Conservation (phyloP, 2,888 invertebrate genomes). For the Agrochola lota region DNA sequence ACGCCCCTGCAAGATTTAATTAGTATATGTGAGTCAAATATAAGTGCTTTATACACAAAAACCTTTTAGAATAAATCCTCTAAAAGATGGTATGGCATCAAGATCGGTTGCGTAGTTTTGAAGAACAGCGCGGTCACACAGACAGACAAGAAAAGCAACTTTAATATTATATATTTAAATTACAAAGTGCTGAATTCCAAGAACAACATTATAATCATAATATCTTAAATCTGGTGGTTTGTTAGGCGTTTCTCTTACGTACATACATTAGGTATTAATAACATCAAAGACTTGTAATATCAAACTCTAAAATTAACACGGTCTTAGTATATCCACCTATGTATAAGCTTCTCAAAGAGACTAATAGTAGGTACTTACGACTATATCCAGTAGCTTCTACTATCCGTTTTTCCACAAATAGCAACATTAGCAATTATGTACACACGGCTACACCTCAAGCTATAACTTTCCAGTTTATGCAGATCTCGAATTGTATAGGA, state of each 20-base stretch:
- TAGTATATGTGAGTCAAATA: too few species aligned
- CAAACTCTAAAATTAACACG: neutral
- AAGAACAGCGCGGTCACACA: too few species aligned
- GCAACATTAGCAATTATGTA: neutral
- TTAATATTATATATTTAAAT: neutral
- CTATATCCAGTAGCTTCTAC: neutral
- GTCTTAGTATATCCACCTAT: neutral
- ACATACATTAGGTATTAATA: neutral
- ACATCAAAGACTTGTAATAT: constrained; percentile 7
- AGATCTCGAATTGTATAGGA: too few species aligned
- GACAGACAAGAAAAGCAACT: too few species aligned
- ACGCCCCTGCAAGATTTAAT: too few species aligned
- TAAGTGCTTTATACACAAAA: too few species aligned
- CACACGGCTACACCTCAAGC: too few species aligned
- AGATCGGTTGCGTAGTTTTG: too few species aligned
- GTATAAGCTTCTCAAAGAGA: neutral
- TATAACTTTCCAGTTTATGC: too few species aligned
- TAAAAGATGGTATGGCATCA: too few species aligned
- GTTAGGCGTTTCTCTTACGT: neutral
- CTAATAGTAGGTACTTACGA: neutral
- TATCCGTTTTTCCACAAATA: neutral
- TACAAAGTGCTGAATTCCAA: neutral
- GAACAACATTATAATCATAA: neutral
- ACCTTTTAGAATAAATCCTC: too few species aligned
- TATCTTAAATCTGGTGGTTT: neutral